Conservation (phyloP, 1,140 invertebrate species). For the Popillia japonica region DNA sequence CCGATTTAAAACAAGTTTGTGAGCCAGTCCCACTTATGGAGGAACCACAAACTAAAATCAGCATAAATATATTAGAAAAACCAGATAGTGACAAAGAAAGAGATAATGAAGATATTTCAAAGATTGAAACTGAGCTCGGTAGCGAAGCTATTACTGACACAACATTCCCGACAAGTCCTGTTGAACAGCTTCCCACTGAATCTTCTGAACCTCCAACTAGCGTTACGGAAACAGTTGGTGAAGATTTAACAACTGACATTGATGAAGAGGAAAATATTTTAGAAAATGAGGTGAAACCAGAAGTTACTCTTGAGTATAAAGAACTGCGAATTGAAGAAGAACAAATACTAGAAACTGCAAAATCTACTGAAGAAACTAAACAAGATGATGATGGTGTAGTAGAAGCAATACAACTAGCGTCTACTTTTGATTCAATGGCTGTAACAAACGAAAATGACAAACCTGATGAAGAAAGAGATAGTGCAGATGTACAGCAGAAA, state of each 20-base stretch:
- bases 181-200: background rate
- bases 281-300: background rate
- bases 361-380: background rate
- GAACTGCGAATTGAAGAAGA: background rate
- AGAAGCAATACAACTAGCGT: background rate
- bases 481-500: no score
- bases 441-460: background rate
- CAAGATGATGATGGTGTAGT: background rate
- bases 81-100: background rate
- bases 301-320: background rate
- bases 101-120: background rate
- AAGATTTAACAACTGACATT: background rate
- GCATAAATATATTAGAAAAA: background rate
- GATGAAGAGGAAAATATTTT: background rate
- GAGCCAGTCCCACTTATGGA: no score
- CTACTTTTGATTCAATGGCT: background rate
- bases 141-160: background rate
- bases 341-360: conserved; percentile 1
- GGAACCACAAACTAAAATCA: background rate
- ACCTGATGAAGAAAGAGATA: background rate
- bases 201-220: background rate
- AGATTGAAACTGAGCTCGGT: background rate
- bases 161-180: background rate
- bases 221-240: background rate
- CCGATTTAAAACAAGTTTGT: no score